A percentile compares a stretch with the other conserved stretches of the same genome.
Conservation (phyloP, 2,888 invertebrate species). For the Strigamia crassipes region DNA sequence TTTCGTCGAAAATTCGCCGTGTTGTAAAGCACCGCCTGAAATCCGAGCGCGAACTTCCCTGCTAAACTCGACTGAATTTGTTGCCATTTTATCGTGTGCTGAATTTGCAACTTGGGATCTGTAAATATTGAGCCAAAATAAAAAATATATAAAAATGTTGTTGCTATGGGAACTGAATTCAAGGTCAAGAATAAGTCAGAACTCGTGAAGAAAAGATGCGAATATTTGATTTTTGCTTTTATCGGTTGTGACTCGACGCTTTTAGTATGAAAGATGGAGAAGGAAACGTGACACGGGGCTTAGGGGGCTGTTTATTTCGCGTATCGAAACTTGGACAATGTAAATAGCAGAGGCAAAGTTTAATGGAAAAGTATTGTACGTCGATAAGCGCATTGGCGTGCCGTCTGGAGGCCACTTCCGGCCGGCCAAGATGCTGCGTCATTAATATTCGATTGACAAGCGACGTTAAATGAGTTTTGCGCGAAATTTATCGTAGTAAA, state of each 20-base stretch:
- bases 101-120: background rate
- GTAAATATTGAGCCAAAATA: background rate
- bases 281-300: background rate
- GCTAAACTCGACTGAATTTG: background rate
- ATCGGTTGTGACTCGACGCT: background rate
- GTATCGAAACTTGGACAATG: background rate
- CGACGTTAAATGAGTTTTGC: background rate
- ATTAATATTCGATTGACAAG: background rate
- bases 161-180: conserved; percentile 18
- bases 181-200: conserved; percentile 1
- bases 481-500: background rate
- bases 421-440: conserved; percentile 36
- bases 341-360: background rate
- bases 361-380: conserved; percentile 27
- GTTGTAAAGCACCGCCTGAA: background rate
- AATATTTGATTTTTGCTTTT: background rate
- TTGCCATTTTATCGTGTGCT: background rate
- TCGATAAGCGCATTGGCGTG: background rate
- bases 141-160: background rate
- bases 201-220: background rate
- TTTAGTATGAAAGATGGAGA: background rate
- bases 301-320: no score
- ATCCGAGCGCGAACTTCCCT: background rate
- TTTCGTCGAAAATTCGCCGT: background rate
- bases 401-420: background rate